These are phyloP conservation scores for Drosophila pullipes DNA, from an alignment of 2,888 invertebrate genomes.

Conservation along the genomic window DNA sequence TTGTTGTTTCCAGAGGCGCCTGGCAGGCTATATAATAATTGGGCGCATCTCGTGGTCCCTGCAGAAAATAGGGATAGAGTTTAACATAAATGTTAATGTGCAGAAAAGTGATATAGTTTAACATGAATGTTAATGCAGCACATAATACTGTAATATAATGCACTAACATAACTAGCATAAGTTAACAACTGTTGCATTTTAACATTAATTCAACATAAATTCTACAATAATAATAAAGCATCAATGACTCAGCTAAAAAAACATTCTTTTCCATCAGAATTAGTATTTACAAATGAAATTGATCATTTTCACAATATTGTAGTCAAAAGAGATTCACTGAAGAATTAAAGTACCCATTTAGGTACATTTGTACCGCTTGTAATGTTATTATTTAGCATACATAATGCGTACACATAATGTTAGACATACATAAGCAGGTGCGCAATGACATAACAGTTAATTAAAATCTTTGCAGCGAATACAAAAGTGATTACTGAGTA, in stretches of 20 bases:
- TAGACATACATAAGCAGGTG: neutral
- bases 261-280: neutral
- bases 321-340: neutral
- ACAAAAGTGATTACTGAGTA: conserved; percentile 10
- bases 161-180: neutral
- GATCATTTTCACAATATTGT: neutral
- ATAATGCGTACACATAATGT: neutral
- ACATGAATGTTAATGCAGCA: neutral
- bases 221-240: neutral
- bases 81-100: neutral
- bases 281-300: neutral
- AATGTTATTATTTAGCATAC: conserved; percentile 2
- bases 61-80: neutral
- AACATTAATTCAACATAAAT: neutral
- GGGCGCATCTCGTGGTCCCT: conserved; percentile 94
- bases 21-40: conserved; percentile 97
- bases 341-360: neutral
- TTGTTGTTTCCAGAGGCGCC: conserved; percentile 93
- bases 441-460: conserved; percentile 63
- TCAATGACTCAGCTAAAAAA: neutral
- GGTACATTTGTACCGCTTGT: neutral
- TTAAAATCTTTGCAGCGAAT: conserved; percentile 46
- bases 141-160: neutral
- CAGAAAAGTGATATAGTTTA: neutral
- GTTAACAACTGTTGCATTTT: neutral